phyloP scores from a whole-genome alignment of 1,140 invertebrate species.

The Octopus bimaculoides region DNA sequence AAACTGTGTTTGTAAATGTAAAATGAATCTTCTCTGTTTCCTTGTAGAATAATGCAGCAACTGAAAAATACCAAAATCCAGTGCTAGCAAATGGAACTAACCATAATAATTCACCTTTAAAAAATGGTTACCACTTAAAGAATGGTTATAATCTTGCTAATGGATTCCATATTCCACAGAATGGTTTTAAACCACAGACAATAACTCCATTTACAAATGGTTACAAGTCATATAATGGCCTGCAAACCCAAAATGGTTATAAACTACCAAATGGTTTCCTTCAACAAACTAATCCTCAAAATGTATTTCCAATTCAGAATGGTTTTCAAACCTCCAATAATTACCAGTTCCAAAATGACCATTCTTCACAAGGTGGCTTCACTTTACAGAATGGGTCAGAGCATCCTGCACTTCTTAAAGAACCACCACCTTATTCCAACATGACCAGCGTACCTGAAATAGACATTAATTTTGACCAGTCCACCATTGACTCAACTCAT shows the following conservation, averaged over 20 bases:
- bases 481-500: neutral
- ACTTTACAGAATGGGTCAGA: slow-evolving; percentile 13
- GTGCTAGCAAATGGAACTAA: neutral
- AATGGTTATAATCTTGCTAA: neutral
- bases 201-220: neutral
- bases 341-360: slow-evolving; percentile 23
- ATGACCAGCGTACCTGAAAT: neutral
- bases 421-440: neutral
- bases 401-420: slow-evolving; percentile 24
- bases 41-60: neutral
- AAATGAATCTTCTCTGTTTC: too few species aligned
- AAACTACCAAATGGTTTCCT: neutral
- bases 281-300: slow-evolving; percentile 13
- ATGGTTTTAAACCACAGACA: neutral
- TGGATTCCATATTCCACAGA: neutral
- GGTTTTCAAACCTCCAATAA: slow-evolving; percentile 12
- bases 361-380: slow-evolving; percentile 18
- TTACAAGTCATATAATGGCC: slow-evolving; percentile 1
- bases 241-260: slow-evolving; percentile 1
- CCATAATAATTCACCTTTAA: neutral
- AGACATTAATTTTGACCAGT: neutral
- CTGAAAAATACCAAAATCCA: neutral
- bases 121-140: slow-evolving; percentile 1
- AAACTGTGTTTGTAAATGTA: too few species aligned
- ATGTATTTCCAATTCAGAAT: neutral